Evolutionary conservation across 2,113 vertebrate genomes (phyloP).

Genomic region (Engystomops pustulosus): DNA sequence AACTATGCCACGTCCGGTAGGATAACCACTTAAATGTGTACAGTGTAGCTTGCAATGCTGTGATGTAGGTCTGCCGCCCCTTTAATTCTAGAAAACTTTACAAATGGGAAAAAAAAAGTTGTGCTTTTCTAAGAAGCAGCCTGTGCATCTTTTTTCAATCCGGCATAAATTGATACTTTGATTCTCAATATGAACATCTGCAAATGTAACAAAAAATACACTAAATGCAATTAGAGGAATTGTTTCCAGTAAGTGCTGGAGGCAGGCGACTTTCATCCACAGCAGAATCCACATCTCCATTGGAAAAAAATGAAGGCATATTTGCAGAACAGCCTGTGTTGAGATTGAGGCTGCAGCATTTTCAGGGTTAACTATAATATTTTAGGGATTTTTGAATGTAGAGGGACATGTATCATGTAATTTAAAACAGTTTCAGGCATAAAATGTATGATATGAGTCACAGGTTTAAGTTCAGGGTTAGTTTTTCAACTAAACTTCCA

Average conservation of each 20-base stretch:
- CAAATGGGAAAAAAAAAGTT: background rate
- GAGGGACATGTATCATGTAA: no score
- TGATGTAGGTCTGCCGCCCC: background rate
- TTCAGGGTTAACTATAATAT: background rate
- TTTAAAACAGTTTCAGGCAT: no score
- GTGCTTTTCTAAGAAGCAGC: background rate
- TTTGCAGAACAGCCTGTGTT: background rate
- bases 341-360: no score
- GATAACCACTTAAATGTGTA: no score
- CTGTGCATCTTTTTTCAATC: slow-evolving; percentile 13
- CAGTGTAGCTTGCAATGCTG: background rate
- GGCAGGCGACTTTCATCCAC: background rate
- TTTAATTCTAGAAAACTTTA: background rate
- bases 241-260: slow-evolving; percentile 31
- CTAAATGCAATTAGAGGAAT: slow-evolving; percentile 53
- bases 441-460: no score
- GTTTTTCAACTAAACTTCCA: no score
- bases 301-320: background rate
- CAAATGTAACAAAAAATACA: slow-evolving; percentile 45
- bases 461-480: no score
- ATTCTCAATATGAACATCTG: slow-evolving; percentile 55
- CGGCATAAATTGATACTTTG: slow-evolving; percentile 36
- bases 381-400: no score
- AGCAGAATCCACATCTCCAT: background rate
- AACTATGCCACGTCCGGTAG: no score